Evolutionary conservation across 2,113 vertebrate species (phyloP).

Genomic region (Corvus moneduloides): DNA sequence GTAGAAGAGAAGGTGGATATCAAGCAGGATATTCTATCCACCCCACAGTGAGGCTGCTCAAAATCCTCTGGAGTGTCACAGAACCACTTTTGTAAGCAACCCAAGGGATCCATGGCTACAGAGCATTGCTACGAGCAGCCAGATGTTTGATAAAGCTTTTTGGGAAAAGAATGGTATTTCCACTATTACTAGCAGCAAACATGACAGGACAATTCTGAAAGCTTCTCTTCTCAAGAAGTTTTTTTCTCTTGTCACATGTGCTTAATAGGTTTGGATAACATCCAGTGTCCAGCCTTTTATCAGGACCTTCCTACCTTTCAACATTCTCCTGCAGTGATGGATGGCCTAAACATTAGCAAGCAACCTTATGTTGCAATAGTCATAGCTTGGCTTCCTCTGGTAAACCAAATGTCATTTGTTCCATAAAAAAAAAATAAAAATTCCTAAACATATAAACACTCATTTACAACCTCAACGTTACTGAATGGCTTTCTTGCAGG

Average conservation of each 20-base stretch:
- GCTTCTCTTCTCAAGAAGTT: background rate
- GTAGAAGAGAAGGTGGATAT: background rate
- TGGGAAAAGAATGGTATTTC: background rate
- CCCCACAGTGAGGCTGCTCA: background rate
- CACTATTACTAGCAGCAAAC: background rate
- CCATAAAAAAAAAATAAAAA: conserved; percentile 34
- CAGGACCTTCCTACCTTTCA: conserved; percentile 29
- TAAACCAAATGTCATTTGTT: conserved; percentile 50
- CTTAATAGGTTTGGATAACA: conserved; percentile 1
- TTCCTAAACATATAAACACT: conserved; percentile 32
- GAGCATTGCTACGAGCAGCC: background rate
- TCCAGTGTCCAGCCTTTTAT: conserved; percentile 8
- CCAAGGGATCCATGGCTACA: accelerated
- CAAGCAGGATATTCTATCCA: background rate
- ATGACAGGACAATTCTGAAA: background rate
- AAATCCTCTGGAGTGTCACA: background rate
- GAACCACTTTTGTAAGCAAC: background rate
- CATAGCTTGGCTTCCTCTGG: conserved; percentile 47
- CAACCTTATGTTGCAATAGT: conserved; percentile 48
- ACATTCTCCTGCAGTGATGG: background rate
- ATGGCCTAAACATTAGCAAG: conserved; percentile 40
- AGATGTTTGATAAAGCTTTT: background rate
- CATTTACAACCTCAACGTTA: background rate
- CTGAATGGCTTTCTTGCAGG: conserved; percentile 35
- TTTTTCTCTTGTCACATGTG: background rate